Evolutionary conservation across 2,113 vertebrate genomes (phyloP).

Genomic region (Semicossyphus pulcher): DNA sequence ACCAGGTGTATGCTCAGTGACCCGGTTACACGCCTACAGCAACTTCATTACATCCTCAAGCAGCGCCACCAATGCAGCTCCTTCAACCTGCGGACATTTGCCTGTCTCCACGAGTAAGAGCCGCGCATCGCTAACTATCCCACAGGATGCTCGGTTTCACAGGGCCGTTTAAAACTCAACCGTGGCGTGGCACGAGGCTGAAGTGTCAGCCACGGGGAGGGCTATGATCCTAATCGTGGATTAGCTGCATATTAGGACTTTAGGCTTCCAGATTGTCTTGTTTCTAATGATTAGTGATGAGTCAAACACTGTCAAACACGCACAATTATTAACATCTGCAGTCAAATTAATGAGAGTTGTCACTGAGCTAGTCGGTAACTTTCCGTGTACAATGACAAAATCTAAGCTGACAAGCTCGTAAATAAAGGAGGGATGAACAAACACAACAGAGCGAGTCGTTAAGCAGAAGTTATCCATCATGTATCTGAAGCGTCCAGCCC

Average conservation of each 20-base stretch:
- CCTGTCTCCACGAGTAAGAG: constrained; percentile 59
- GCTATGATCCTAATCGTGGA: constrained; percentile 52
- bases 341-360: constrained; percentile 61
- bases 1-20: constrained; percentile 76
- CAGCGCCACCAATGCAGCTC: constrained; percentile 46
- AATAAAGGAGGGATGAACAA: constrained; percentile 50
- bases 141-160: constrained; percentile 59
- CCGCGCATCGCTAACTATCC: constrained; percentile 57
- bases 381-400: constrained; percentile 40
- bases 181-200: constrained; percentile 42
- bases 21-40: constrained; percentile 70
- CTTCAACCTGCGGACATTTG: constrained; percentile 58
- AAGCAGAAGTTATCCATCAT: constrained; percentile 71
- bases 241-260: constrained; percentile 37
- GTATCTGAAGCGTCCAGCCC: constrained; percentile 57
- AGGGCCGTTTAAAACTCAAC: constrained; percentile 7
- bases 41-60: constrained; percentile 67
- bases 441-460: constrained; percentile 32
- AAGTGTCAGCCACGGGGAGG: constrained; percentile 69
- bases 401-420: constrained; percentile 49
- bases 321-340: constrained; percentile 55
- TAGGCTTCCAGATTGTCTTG: constrained; percentile 14
- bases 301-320: constrained; percentile 42
- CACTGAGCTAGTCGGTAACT: constrained; percentile 31
- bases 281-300: constrained; percentile 59